Percentiles rank a stretch among this genome's conserved stretches.
These are phyloP conservation scores for Sialis lutaria DNA, from an alignment of 2,888 invertebrate genomes.

Conservation along the genomic window DNA sequence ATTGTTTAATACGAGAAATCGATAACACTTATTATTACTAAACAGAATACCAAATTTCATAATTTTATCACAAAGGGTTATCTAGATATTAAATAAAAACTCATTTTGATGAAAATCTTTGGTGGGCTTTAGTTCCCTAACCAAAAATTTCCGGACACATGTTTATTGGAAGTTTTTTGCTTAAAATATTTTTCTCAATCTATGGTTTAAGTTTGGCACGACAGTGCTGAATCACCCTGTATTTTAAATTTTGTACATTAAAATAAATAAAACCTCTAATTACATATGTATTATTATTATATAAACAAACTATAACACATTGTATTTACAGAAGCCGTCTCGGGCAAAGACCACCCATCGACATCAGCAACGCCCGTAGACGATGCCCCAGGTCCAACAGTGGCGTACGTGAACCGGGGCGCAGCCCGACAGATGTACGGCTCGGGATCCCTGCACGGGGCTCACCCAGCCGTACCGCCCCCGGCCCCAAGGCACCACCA, in stretches of 20 bases:
- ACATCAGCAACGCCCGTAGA: not conserved
- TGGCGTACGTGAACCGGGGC: conserved; percentile 29
- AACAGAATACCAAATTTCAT: too few species aligned
- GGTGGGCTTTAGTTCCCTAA: too few species aligned
- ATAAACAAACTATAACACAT: not conserved
- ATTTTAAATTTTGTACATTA: not conserved
- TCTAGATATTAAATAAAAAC: too few species aligned
- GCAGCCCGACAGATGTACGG: conserved; percentile 37
- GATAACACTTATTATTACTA: too few species aligned
- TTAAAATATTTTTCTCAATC: too few species aligned
- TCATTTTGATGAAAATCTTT: too few species aligned
- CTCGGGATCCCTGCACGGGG: conserved; percentile 31
- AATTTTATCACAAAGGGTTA: too few species aligned
- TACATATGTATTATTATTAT: not conserved
- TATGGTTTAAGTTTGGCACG: too few species aligned
- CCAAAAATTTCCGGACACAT: too few species aligned
- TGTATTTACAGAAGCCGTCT: not conserved
- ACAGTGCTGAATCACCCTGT: too few species aligned
- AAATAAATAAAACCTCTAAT: not conserved
- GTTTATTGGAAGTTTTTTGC: too few species aligned
- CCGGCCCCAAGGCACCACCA: conserved; percentile 7
- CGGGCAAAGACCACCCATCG: not conserved
- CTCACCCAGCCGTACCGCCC: conserved; percentile 19
- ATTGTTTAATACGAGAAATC: too few species aligned
- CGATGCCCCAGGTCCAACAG: conserved; percentile 21